Percentiles rank a stretch among this genome's conserved stretches.
Conservation (phyloP, 2,888 invertebrate genomes). For the Habroteleia sp. region DNA sequence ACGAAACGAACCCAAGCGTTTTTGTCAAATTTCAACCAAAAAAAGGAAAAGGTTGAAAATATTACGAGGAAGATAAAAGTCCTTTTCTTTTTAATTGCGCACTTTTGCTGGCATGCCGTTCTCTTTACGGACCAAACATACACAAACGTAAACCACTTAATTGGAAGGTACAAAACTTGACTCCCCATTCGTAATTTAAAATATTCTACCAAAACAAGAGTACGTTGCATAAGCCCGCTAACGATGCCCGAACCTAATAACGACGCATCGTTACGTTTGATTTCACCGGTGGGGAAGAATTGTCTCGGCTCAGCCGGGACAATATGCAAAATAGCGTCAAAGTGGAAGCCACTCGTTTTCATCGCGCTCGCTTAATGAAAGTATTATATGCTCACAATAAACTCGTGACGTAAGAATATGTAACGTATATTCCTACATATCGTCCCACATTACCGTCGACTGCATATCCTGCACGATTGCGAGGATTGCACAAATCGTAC, state of each 20-base stretch:
- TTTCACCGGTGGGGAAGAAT: conserved; percentile 18
- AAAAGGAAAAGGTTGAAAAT: no score
- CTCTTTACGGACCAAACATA: conserved; percentile 15
- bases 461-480: conserved; percentile 74
- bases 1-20: no score
- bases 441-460: conserved; percentile 76
- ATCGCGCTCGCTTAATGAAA: conserved; percentile 68
- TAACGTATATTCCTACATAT: conserved; percentile 71
- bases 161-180: conserved; percentile 17
- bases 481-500: conserved; percentile 75
- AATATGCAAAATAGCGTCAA: conserved; percentile 46
- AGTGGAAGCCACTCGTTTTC: conserved; percentile 46
- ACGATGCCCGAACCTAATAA: conserved; percentile 37
- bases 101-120: conserved; percentile 1
- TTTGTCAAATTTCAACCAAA: no score
- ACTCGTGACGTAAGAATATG: conserved; percentile 74
- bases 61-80: no score
- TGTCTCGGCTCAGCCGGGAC: conserved; percentile 26
- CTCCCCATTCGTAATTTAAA: conserved; percentile 19
- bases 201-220: conserved; percentile 32
- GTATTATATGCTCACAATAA: conserved; percentile 72
- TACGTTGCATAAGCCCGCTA: conserved; percentile 24
- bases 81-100: no score
- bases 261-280: conserved; percentile 25
- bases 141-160: conserved; percentile 3